These are phyloP conservation scores for Julus scanicus DNA, from an alignment of 2,888 invertebrate genomes.

Conservation along the genomic window DNA sequence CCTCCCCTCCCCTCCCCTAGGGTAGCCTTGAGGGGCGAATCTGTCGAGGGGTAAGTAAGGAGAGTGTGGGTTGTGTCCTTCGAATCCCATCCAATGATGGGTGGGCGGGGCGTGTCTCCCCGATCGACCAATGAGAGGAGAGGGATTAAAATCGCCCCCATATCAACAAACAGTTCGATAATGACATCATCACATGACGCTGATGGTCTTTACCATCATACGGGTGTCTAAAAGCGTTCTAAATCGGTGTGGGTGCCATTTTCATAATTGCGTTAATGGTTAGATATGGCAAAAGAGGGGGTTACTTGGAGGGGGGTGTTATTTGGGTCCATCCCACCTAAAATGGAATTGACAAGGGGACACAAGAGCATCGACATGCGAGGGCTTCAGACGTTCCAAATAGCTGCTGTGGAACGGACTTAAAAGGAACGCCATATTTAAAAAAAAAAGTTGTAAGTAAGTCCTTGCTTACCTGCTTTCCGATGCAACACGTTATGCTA, in stretches of 20 bases:
- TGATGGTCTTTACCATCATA: background rate
- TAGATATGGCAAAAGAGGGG: background rate
- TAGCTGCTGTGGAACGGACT: background rate
- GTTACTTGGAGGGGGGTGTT: background rate
- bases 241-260: background rate
- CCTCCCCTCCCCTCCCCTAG: no score
- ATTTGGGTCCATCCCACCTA: background rate
- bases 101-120: background rate
- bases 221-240: background rate
- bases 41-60: no score
- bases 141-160: background rate
- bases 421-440: background rate
- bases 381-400: background rate
- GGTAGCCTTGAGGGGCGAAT: no score
- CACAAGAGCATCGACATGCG: background rate
- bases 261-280: constrained; percentile 16
- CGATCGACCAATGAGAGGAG: background rate
- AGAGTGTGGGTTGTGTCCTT: background rate
- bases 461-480: background rate
- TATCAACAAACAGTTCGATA: background rate
- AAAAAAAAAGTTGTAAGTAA: background rate
- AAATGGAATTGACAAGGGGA: background rate
- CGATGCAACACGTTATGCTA: constrained; percentile 35
- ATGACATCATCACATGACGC: background rate
- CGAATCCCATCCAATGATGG: background rate